Conservation (phyloP, 2,113 vertebrate species). For the Thamnophis sirtalis region DNA sequence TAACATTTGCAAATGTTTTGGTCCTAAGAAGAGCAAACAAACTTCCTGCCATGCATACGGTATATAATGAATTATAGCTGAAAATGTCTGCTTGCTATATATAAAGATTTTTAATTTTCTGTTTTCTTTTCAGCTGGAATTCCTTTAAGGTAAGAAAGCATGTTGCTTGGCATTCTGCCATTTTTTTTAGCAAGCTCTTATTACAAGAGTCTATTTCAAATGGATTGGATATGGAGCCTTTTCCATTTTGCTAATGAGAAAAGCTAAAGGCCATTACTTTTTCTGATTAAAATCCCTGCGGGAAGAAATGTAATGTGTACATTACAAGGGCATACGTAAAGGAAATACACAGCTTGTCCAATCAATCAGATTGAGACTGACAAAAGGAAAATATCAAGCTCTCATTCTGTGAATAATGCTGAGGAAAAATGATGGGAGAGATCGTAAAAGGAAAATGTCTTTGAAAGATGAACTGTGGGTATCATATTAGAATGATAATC, state of each 20-base stretch:
- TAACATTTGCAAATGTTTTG: not conserved
- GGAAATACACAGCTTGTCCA: constrained; percentile 49
- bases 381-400: constrained; percentile 31
- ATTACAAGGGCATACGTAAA: constrained; percentile 49
- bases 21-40: not conserved
- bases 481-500: constrained; percentile 61
- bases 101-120: constrained; percentile 32
- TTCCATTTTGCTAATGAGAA: constrained; percentile 82
- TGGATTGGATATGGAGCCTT: constrained; percentile 76
- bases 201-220: constrained; percentile 74
- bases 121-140: constrained; percentile 36
- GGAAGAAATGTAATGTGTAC: constrained; percentile 57
- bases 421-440: constrained; percentile 33
- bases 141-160: constrained; percentile 61
- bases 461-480: constrained; percentile 58
- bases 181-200: constrained; percentile 69
- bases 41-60: constrained; percentile 31
- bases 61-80: constrained; percentile 38
- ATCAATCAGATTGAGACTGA: constrained; percentile 47
- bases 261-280: constrained; percentile 80
- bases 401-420: constrained; percentile 44
- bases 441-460: constrained; percentile 45
- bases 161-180: constrained; percentile 64
- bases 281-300: constrained; percentile 75
- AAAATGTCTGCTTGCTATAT: constrained; percentile 41